Conservation (phyloP, 2,888 invertebrate species). For the Thysanoteuthis rhombus region DNA sequence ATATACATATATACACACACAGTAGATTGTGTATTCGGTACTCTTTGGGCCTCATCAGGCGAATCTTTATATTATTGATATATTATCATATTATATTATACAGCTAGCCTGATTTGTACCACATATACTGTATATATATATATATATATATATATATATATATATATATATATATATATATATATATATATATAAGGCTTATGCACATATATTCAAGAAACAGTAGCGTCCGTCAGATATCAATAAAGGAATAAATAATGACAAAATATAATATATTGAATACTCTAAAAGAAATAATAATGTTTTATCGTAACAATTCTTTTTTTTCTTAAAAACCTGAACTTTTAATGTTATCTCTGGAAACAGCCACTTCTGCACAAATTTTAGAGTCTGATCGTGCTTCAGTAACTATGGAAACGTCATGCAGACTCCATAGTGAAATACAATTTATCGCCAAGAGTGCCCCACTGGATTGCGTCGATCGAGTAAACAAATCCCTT, state of each 20-base stretch:
- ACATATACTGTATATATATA: too few relatives aligned
- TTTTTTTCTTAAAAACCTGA: not conserved
- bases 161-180: too few relatives aligned
- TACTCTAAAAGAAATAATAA: not conserved
- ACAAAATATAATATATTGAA: too few relatives aligned
- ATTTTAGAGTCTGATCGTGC: not conserved
- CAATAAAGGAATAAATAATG: not conserved
- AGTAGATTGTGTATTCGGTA: too few relatives aligned
- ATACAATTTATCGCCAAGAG: not conserved
- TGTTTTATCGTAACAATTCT: not conserved
- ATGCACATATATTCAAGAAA: too few relatives aligned
- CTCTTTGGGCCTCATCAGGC: too few relatives aligned
- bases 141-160: not conserved
- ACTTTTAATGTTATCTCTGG: not conserved
- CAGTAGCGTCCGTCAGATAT: not conserved
- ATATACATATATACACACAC: too few relatives aligned
- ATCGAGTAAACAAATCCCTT: not conserved
- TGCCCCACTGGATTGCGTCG: not conserved
- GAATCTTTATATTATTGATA: too few relatives aligned
- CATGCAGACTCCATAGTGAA: not conserved
- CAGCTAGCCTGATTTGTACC: too few relatives aligned
- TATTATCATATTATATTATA: too few relatives aligned
- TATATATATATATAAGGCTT: too few relatives aligned
- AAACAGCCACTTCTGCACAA: not conserved
- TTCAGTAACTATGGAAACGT: not conserved